Evolutionary conservation across 2,797 vertebrate genomes (phyloP), one percentile per base, ranked within the genome.

Genomic region (Protonibea diacanthus): DNA sequence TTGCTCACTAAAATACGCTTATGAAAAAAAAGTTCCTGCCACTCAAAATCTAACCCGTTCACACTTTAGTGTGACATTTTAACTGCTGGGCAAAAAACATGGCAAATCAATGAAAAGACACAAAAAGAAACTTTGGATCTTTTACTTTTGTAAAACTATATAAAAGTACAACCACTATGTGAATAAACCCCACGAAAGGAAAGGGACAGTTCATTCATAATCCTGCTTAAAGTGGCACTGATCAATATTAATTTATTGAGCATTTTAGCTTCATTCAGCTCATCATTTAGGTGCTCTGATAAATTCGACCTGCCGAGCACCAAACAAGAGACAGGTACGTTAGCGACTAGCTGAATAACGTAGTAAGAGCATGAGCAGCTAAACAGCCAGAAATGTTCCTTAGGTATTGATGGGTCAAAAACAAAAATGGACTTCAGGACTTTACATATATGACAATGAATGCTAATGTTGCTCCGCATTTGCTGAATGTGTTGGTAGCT

Each of bases 41-140:
- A 65, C 33, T 81, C 66, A 71, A 74, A 65, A 42, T 55, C 62
- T 29, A 29, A 33, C 29, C 67, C 21, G 59, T 47, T 53, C 21
- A 59, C 27, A 66, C 57, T 71, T 62, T 17, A 57, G 17, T 47
- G 45, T 12, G 18, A 80, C 38, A 58, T 47, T 52, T 70, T 60
- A 57, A 65, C 42, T 14, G 14, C 13, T 33, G 45, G 4, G 20
- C 1, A 62, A 52, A 33, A 76, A 62, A 62, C 48, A 57, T 57
- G 56, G 66, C 66, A 57, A 25, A 42, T 29, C 57, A 47, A 17
- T 3, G 8, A 23, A 20, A 65, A 69, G 53, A 20, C 20, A 68
- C 14, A 80, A 58, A 59, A 21, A 52, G 38, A 49, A 49, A 60
- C 21, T 2, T 21, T 47, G 4, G 25, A 47, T 11, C 3, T 58